Evolutionary conservation across 2,113 vertebrate species (phyloP).

Genomic region (Rhagologus leucostigma): DNA sequence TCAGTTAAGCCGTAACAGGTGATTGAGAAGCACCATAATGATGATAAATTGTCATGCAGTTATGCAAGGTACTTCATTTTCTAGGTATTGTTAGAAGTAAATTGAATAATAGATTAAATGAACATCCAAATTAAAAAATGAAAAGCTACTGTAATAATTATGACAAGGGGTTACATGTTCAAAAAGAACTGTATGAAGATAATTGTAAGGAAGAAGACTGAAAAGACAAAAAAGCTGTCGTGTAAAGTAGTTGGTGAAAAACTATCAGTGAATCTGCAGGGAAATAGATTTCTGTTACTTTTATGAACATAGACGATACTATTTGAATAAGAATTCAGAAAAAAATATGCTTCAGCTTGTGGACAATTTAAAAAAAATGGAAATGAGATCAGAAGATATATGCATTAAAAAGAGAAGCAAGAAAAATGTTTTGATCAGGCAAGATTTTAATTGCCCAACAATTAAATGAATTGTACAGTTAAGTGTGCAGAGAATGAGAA

Average conservation of each 20-base stretch:
- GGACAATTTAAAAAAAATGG: background rate
- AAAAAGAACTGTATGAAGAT: background rate
- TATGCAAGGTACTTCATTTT: background rate
- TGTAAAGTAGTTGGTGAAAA: background rate
- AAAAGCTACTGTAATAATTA: background rate
- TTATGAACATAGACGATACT: background rate
- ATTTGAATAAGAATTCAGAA: background rate
- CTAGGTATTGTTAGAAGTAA: constrained; percentile 4
- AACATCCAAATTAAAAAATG: constrained; percentile 5
- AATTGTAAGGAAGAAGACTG: background rate
- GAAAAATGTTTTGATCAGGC: constrained; percentile 22
- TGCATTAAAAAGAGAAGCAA: background rate
- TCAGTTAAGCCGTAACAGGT: background rate
- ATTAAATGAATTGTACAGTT: background rate
- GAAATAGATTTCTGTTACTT: background rate
- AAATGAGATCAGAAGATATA: background rate
- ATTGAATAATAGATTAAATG: constrained; percentile 32
- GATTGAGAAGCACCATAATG: background rate
- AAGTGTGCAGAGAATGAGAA: background rate
- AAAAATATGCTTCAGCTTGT: background rate
- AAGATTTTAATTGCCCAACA: constrained; percentile 13
- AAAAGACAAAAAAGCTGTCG: background rate
- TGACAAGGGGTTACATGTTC: background rate
- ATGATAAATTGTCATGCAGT: background rate
- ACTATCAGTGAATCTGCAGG: background rate